These are phyloP conservation scores for Muscicapa adusta DNA, from an alignment of 2,113 vertebrate species.

Conservation along the genomic window DNA sequence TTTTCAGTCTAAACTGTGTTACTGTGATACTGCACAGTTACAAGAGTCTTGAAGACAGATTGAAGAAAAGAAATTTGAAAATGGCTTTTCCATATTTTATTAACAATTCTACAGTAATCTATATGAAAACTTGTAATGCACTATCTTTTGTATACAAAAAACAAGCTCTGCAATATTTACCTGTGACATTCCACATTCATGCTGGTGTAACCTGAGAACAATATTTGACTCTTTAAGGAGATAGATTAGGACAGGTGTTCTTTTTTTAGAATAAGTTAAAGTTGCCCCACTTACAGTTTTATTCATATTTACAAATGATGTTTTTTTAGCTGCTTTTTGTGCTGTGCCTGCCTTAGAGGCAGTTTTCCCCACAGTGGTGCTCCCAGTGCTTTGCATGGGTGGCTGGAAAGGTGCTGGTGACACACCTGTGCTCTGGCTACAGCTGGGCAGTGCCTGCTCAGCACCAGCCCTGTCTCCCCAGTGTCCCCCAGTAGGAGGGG, in stretches of 20 bases:
- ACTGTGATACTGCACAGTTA: background rate
- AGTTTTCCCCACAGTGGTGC: background rate
- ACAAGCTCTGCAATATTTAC: background rate
- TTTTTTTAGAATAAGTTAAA: background rate
- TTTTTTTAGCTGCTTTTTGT: background rate
- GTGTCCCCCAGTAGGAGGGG: rapidly evolving
- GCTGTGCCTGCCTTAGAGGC: background rate
- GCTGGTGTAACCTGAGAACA: background rate
- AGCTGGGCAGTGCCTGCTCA: background rate
- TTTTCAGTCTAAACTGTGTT: background rate
- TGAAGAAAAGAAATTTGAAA: background rate
- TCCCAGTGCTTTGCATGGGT: background rate
- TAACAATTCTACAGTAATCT: background rate
- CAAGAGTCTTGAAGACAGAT: background rate
- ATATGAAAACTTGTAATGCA: background rate
- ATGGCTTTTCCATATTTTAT: background rate
- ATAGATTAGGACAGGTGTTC: background rate
- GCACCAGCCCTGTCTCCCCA: background rate
- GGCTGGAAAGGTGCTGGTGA: background rate
- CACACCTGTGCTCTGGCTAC: background rate
- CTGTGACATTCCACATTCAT: background rate
- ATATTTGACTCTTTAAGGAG: background rate
- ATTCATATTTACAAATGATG: background rate
- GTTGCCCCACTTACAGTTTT: rapidly evolving
- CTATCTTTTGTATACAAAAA: background rate